A percentile compares a stretch with the other conserved stretches of the same genome.
phyloP scores from a whole-genome alignment of 1,140 invertebrate genomes.

The Myzus persicae region DNA sequence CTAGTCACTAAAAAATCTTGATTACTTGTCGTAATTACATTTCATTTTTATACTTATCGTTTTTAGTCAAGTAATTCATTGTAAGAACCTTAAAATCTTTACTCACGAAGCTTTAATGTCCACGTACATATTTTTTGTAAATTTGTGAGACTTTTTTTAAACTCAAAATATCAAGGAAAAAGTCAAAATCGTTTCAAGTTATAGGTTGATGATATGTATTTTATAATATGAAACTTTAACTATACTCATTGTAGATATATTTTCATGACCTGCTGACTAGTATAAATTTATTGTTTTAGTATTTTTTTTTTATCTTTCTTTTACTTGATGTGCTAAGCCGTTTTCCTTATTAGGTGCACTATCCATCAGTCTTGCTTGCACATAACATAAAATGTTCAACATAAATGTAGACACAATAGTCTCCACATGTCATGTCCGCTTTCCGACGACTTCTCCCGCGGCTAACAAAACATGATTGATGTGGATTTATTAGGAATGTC shows the following conservation, averaged over 20 bases:
- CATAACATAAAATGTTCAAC: background rate
- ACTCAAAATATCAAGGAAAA: background rate
- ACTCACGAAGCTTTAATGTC: too few species aligned
- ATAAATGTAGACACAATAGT: conserved; percentile 36
- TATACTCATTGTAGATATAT: too few species aligned
- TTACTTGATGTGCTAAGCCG: background rate
- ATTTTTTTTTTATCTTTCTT: background rate
- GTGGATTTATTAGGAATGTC: background rate
- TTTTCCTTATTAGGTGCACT: conserved; percentile 35
- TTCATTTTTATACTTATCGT: too few species aligned
- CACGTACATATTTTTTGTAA: too few species aligned
- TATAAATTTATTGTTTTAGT: background rate
- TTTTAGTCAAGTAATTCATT: too few species aligned
- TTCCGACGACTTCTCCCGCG: background rate
- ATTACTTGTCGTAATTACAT: too few species aligned
- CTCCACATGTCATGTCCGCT: background rate
- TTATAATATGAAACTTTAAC: too few species aligned
- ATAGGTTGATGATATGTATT: background rate
- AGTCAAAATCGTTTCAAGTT: background rate
- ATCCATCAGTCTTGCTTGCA: conserved; percentile 8
- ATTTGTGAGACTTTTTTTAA: background rate
- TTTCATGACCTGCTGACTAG: background rate
- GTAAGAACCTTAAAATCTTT: too few species aligned
- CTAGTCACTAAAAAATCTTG: too few species aligned
- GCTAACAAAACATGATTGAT: background rate